Percentiles rank a stretch among this genome's conserved stretches.
Conservation (phyloP, 2,888 invertebrate genomes). For the Hypercompe scribonia region DNA sequence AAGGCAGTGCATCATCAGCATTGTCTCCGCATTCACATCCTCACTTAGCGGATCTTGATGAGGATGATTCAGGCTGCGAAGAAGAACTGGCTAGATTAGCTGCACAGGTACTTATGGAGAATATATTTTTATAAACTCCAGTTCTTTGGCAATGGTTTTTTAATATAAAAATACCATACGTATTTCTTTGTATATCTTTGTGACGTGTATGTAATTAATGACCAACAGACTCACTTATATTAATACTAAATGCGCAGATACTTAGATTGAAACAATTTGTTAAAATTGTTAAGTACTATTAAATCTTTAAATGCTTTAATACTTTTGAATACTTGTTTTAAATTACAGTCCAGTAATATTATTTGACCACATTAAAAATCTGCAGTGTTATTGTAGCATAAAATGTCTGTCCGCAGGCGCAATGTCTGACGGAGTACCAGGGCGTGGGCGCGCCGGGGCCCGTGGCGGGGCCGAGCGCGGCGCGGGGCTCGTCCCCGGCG, state of each 20-base stretch:
- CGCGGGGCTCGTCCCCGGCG: conserved; percentile 57
- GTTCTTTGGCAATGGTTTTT: neutral
- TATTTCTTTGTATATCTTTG: no score
- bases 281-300: no score
- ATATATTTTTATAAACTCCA: neutral
- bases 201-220: no score
- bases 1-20: conserved; percentile 97
- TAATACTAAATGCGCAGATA: no score
- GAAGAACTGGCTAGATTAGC: conserved; percentile 93
- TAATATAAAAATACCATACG: neutral
- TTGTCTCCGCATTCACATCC: conserved; percentile 97
- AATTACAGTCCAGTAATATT: neutral
- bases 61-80: conserved; percentile 94
- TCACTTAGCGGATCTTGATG: conserved; percentile 96
- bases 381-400: neutral
- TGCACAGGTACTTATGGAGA: conserved; percentile 82
- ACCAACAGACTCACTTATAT: no score
- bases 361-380: neutral
- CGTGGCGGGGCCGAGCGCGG: conserved; percentile 71
- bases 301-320: no score
- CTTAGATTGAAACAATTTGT: neutral
- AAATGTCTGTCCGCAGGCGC: conserved; percentile 60
- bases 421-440: conserved; percentile 72
- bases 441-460: conserved; percentile 42
- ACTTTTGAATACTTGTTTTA: neutral